A percentile compares a stretch with the other conserved stretches of the same genome.
Conservation (phyloP, 2,888 invertebrate genomes). For the Muscina levida region DNA sequence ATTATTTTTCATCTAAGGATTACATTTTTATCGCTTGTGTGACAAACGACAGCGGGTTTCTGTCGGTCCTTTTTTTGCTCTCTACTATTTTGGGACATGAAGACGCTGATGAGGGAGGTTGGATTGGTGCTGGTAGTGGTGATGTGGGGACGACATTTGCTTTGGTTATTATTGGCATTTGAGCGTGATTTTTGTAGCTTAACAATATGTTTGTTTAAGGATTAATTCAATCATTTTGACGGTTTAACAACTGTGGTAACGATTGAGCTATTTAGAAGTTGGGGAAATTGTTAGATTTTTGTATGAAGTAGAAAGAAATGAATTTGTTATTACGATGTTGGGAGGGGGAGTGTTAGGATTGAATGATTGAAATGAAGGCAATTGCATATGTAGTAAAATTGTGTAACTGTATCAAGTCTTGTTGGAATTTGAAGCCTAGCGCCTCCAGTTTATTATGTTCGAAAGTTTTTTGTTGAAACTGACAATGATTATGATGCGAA, state of each 20-base stretch:
- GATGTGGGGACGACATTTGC: not conserved
- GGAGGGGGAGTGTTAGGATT: no score
- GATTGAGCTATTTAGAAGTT: conserved; percentile 4
- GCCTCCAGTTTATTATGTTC: no score
- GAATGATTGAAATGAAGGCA: no score
- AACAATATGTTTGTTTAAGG: conserved; percentile 70
- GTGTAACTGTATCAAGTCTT: no score
- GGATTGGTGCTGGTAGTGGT: not conserved
- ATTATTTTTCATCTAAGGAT: conserved; percentile 74
- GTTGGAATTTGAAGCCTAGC: no score
- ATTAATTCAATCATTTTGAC: conserved; percentile 37
- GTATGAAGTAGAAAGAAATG: not conserved
- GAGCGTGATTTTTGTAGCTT: conserved; percentile 76
- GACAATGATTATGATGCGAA: no score
- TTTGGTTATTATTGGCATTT: conserved; percentile 59
- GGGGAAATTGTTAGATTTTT: not conserved
- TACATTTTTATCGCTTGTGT: conserved; percentile 76
- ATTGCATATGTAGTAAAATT: no score
- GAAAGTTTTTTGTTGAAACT: no score
- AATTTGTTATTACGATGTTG: no score
- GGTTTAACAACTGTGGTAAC: conserved; percentile 25
- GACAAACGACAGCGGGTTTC: conserved; percentile 75
- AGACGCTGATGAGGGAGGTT: not conserved
- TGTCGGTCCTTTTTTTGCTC: conserved; percentile 64
- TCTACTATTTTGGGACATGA: not conserved